Evolutionary conservation across 2,797 vertebrate genomes (phyloP).

Genomic region (Poecilia wingei): DNA sequence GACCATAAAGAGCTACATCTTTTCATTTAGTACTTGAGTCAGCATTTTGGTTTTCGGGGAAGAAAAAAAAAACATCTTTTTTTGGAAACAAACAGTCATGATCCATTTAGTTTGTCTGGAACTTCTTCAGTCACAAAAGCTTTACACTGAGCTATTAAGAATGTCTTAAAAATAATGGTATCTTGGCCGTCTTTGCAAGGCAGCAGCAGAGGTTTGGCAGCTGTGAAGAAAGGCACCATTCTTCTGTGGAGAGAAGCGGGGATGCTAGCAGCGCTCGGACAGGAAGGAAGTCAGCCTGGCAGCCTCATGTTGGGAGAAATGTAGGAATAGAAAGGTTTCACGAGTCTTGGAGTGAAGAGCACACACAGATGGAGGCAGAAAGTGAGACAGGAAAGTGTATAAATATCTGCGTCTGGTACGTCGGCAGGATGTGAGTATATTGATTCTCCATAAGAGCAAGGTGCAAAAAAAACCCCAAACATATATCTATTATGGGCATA

Average conservation of each 20-base stretch:
- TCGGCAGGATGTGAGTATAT: background rate
- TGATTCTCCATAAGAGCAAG: background rate
- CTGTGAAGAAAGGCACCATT: constrained; percentile 83
- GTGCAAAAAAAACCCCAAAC: background rate
- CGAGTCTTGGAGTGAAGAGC: constrained; percentile 7
- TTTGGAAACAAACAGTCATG: background rate
- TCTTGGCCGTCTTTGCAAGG: constrained; percentile 68
- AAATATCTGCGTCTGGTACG: background rate
- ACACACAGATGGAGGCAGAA: background rate
- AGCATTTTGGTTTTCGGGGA: background rate
- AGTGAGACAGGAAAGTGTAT: constrained; percentile 6
- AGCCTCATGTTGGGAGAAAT: constrained; percentile 27
- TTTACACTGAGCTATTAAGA: constrained; percentile 5
- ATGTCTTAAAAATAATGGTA: constrained; percentile 9
- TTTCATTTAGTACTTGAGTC: background rate
- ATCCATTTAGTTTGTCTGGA: constrained; percentile 14
- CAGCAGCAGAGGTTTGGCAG: constrained; percentile 72
- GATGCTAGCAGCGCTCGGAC: constrained; percentile 56
- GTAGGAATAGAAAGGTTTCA: background rate
- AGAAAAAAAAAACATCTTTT: background rate
- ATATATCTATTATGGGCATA: background rate
- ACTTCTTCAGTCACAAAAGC: constrained; percentile 8
- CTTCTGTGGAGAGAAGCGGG: constrained; percentile 71
- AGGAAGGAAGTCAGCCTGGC: constrained; percentile 78
- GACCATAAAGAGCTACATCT: constrained; percentile 1